Percentiles rank a stretch among this genome's conserved stretches.
Evolutionary conservation across 2,888 invertebrate genomes (phyloP).

Genomic region (Podabrus alpinus): DNA sequence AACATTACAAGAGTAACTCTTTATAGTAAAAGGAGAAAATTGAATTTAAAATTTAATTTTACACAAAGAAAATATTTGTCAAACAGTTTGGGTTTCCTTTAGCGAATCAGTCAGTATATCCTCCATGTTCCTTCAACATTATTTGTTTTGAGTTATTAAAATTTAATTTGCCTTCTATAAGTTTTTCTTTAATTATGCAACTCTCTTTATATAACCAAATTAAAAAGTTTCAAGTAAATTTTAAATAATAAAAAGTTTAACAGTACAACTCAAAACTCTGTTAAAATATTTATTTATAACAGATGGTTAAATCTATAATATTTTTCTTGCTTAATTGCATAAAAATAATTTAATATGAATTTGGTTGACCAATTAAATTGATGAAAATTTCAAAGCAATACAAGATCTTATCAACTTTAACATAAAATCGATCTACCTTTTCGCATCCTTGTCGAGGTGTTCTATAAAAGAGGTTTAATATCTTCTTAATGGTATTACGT

Average conservation of each 20-base stretch:
- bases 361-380: background rate
- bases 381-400: background rate
- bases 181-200: constrained; percentile 20
- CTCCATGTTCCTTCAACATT: constrained; percentile 13
- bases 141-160: constrained; percentile 23
- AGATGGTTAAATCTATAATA: background rate
- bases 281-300: background rate
- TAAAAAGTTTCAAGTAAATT: constrained; percentile 6
- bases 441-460: background rate
- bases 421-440: background rate
- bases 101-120: constrained; percentile 14
- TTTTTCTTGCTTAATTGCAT: background rate
- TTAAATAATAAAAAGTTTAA: background rate
- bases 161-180: constrained; percentile 19
- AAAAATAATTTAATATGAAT: background rate
- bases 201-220: constrained; percentile 1
- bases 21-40: constrained; percentile 13
- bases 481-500: background rate
- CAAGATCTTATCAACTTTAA: background rate
- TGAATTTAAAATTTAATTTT: constrained; percentile 26
- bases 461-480: background rate
- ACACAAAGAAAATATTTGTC: constrained; percentile 25
- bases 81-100: constrained; percentile 14
- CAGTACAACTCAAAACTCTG: background rate
- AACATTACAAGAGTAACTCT: background rate